Evolutionary conservation across 2,888 invertebrate genomes (phyloP), one percentile per base, ranked within the genome.

Genomic region (Polydrusus cervinus): DNA sequence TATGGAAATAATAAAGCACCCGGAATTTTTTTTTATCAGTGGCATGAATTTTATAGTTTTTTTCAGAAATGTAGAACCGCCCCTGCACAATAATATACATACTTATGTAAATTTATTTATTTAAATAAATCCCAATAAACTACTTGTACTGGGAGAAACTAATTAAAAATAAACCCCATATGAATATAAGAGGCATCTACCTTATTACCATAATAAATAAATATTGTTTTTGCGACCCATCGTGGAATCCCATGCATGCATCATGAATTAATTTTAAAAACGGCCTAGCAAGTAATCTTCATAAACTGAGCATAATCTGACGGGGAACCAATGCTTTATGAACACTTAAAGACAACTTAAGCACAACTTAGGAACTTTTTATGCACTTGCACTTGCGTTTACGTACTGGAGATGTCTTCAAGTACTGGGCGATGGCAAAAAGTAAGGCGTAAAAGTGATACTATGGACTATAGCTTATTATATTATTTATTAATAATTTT

Each of bases 331-430:
- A 81, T 83, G 82, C 82, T 83, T 83, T 82, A 83, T 82, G 80
- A 78, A 79, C 79, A 81, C 81, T 81, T 80, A 81, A 76, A 78
- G 80, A 82, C 80, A 80, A 80, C 76, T 82, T 82, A 82, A 81
- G 80, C 79, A 82, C 80, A 80, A 80, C 76, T 82, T 82, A 82
- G 81, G 80, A 79, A 80, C 81, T 83, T 81, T 83, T 82, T 83
- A 83, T 82, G 80, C n/a, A 9, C 34, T n/a, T 57, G 43, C 9
- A 10, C 1, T 34, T 34, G 5, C 25, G 43, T 67, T 51, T 51
- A 65, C 30, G 38, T 38, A 34, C 14, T 14, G 57, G 57, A 38
- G 53, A 55, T 25, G n/a, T n/a, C 13, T 55, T n/a, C 3, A 13
- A n/a, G 30, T 60, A 60, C 57, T 38, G 38, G 38, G 57, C 38